Conservation (phyloP, 2,888 invertebrate species). For the Panzeria rudis region DNA sequence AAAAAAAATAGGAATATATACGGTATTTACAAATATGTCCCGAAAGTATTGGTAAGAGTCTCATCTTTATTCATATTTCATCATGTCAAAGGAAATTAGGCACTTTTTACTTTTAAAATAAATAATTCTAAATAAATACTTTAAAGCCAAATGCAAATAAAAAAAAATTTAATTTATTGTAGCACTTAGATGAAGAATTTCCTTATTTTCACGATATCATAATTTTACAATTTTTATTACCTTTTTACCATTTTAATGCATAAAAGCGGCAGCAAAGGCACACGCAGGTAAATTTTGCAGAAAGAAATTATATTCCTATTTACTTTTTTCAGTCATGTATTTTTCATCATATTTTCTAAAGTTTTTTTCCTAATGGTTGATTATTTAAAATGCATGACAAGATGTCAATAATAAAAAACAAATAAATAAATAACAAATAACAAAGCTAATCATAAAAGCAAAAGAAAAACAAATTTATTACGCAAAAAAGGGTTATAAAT, state of each 20-base stretch:
- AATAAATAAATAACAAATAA: conserved; percentile 50
- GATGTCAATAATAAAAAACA: conserved; percentile 65
- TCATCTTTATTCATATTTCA: too few relatives aligned
- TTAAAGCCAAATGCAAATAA: not conserved
- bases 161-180: not conserved
- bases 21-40: too few relatives aligned
- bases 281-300: not conserved
- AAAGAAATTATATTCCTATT: not conserved
- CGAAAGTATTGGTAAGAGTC: too few relatives aligned
- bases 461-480: not conserved
- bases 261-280: not conserved
- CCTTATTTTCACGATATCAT: not conserved
- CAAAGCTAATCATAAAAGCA: conserved; percentile 36
- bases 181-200: too few relatives aligned
- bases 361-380: conserved; percentile 29
- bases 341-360: conserved; percentile 4
- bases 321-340: conserved; percentile 7
- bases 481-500: conserved; percentile 53
- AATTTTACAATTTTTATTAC: not conserved
- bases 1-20: too few relatives aligned
- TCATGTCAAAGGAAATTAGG: too few relatives aligned
- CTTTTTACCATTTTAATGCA: not conserved
- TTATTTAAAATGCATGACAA: conserved; percentile 62
- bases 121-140: too few relatives aligned
- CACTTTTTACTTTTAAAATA: too few relatives aligned